phyloP scores from a whole-genome alignment of 2,113 vertebrate species.

The Dipodomys merriami region DNA sequence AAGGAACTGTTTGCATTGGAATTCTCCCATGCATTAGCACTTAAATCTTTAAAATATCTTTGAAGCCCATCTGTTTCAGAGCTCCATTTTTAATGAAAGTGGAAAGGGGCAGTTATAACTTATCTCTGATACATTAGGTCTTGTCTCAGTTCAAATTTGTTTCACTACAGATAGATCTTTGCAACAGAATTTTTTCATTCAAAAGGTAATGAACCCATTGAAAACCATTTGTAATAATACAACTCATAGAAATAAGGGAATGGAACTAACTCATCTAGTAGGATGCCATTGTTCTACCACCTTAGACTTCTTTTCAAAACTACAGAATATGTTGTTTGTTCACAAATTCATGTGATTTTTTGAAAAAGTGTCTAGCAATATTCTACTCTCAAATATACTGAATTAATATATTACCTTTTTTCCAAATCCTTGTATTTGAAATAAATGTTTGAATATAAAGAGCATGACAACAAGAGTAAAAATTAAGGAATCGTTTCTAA shows the following conservation, averaged over 20 bases:
- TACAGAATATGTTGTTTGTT: neutral
- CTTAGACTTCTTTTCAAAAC: neutral
- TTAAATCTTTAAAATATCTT: slow-evolving; percentile 85
- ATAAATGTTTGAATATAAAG: slow-evolving; percentile 15
- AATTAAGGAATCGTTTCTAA: neutral
- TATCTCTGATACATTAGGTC: slow-evolving; percentile 65
- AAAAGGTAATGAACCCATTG: slow-evolving; percentile 62
- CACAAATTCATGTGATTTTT: slow-evolving; percentile 18
- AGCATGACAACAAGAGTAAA: neutral
- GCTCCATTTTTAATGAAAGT: slow-evolving; percentile 86
- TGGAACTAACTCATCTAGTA: neutral
- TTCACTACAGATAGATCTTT: slow-evolving; percentile 74
- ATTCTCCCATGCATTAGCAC: slow-evolving; percentile 80
- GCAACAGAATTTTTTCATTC: slow-evolving; percentile 72
- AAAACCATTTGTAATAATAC: slow-evolving; percentile 44
- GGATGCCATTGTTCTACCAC: slow-evolving; percentile 5
- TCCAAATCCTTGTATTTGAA: neutral
- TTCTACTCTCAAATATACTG: neutral
- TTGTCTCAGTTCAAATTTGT: slow-evolving; percentile 67
- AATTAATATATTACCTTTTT: neutral
- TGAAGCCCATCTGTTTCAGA: slow-evolving; percentile 81
- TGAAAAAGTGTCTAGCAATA: neutral
- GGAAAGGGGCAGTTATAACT: slow-evolving; percentile 73
- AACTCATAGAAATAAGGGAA: neutral
- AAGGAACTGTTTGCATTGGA: slow-evolving; percentile 80